Percentiles rank a stretch among this genome's conserved stretches.
Conservation (phyloP, 2,113 vertebrate species). For the Caretta caretta region DNA sequence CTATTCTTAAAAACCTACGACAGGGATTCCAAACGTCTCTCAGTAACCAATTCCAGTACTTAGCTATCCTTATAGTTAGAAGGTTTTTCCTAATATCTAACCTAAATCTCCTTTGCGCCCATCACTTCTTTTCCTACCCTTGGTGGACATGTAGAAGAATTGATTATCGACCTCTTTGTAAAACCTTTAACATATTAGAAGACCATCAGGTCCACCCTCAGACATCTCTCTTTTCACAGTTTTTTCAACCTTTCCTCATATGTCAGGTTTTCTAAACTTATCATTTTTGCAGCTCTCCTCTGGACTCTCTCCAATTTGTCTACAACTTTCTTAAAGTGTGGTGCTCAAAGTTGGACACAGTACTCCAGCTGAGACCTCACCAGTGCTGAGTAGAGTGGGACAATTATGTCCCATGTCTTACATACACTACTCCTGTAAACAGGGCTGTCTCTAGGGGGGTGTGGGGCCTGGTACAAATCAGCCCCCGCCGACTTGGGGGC, state of each 20-base stretch:
- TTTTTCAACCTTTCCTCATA: not conserved
- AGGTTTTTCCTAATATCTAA: not conserved
- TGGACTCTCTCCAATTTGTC: not conserved
- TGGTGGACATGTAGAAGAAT: not conserved
- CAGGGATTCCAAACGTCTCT: not conserved
- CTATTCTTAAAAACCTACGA: not conserved
- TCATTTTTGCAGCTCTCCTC: not conserved
- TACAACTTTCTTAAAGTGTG: not conserved
- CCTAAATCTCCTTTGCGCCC: not conserved
- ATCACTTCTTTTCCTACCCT: not conserved
- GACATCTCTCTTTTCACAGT: not conserved
- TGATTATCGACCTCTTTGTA: not conserved
- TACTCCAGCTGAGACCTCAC: not conserved
- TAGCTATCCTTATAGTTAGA: not conserved
- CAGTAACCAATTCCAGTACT: not conserved
- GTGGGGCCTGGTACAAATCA: no score
- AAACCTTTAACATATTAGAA: not conserved
- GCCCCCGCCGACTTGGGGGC: no score
- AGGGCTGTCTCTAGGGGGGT: no score
- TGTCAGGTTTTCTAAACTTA: not conserved
- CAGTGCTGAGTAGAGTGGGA: not conserved
- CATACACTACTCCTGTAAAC: not conserved
- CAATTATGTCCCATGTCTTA: not conserved
- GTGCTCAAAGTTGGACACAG: not conserved
- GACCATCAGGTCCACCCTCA: not conserved